Conservation (phyloP, 2,797 vertebrate species). For the Molothrus ater region DNA sequence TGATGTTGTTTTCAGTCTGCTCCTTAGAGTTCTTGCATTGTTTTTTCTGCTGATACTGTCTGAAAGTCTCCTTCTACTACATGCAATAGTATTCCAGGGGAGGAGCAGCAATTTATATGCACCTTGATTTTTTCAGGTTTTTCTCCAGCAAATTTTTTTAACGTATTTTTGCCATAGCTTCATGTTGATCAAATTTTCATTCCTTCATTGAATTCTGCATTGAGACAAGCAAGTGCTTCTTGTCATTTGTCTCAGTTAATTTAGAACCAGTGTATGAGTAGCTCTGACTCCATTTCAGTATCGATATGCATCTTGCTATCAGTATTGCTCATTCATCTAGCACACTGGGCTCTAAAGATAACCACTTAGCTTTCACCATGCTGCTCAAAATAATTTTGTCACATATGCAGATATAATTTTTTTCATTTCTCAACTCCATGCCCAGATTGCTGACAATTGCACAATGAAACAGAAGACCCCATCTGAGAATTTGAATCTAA, state of each 20-base stretch:
- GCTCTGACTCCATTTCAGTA: not conserved
- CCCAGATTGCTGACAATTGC: not conserved
- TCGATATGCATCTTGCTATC: not conserved
- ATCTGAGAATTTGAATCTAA: not conserved
- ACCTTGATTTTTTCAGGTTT: not conserved
- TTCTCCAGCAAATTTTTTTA: not conserved
- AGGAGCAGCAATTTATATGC: not conserved
- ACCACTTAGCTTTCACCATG: not conserved
- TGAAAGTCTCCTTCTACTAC: not conserved
- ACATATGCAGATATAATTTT: not conserved
- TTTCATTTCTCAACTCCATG: not conserved
- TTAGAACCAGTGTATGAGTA: not conserved
- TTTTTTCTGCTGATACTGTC: not conserved
- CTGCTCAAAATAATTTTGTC: conserved; percentile 9
- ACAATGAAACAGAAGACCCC: not conserved
- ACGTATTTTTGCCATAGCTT: not conserved
- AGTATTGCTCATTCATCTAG: not conserved
- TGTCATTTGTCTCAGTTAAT: not conserved
- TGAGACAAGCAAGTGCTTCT: not conserved
- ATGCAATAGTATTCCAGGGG: not conserved
- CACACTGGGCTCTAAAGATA: not conserved
- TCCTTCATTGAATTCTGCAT: not conserved
- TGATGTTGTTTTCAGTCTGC: conserved; percentile 18
- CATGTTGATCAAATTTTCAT: not conserved
- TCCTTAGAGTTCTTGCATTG: not conserved